Evolutionary conservation across 2,113 vertebrate species (phyloP).

Genomic region (Pyxicephalus adspersus): DNA sequence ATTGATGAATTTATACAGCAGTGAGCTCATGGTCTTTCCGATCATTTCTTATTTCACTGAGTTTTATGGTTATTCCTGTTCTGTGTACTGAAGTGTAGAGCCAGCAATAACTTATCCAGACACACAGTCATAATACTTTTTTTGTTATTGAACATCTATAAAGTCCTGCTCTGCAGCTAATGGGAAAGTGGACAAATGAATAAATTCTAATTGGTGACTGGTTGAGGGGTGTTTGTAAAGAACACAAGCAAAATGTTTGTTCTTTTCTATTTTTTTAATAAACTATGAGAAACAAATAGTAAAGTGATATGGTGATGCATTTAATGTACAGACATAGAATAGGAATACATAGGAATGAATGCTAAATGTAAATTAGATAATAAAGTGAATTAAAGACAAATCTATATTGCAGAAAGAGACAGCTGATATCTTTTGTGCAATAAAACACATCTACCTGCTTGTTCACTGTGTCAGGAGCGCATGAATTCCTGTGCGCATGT

Average conservation of each 20-base stretch:
- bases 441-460: no score
- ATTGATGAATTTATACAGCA: slow-evolving; percentile 40
- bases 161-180: slow-evolving; percentile 11
- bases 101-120: slow-evolving; percentile 49
- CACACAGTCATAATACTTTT: slow-evolving; percentile 45
- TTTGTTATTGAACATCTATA: slow-evolving; percentile 24
- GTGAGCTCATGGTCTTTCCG: slow-evolving; percentile 49
- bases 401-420: no score
- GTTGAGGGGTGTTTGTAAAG: neutral
- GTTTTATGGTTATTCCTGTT: slow-evolving; percentile 53
- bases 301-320: no score
- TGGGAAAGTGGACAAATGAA: slow-evolving; percentile 6
- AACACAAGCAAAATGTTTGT: slow-evolving; percentile 5
- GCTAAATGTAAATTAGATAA: no score
- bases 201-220: slow-evolving; percentile 2
- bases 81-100: slow-evolving; percentile 49
- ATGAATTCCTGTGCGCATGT: no score
- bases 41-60: slow-evolving; percentile 51
- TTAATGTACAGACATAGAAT: no score
- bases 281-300: no score
- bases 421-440: no score
- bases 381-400: no score
- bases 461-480: no score
- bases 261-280: no score
- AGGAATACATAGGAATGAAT: no score